Base-by-base conservation (phyloP, 2,797 vertebrate genomes). In the Botia almorhae region DNA sequence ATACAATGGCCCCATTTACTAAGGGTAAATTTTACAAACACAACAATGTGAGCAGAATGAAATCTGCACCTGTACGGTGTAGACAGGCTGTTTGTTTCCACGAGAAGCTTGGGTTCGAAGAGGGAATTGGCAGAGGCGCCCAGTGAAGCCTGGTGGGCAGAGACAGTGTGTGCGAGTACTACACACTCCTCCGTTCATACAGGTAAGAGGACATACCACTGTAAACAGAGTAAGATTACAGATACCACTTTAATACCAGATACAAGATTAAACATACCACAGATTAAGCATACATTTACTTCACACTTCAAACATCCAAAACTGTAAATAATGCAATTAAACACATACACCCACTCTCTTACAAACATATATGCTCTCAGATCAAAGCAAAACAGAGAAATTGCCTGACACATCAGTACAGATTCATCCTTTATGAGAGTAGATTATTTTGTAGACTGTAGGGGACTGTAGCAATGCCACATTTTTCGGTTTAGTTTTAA, bases 201-300 rank as follows among this genome's bases (percentile, higher is more conserved):
- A 98, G 16, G 96, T 96, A 81, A 97, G 91, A 16, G 96, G 96
- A 85, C 96, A 98, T 85, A 98, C 96, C 86, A 98, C 96, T 96
- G 91, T 0, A 46, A 77, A 26, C 56, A 75, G 68, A 58, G 19
- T 63, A 2, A 63, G n/a, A 61, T 19, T 33, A 51, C 56, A 50
- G 26, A n/a, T n/a, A n/a, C n/a, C n/a, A n/a, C n/a, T n/a, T n/a
- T n/a, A n/a, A n/a, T n/a, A n/a, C n/a, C n/a, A n/a, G n/a, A n/a
- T n/a, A n/a, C n/a, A n/a, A 36, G 26, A 72, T 55, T 56, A 43
- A 21, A 7, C 19, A 58, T 8, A 14, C 6, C 33, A 33, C 33
- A 33, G 33, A 33, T 33, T 3, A 33, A 33, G 33, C 33, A 33
- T 33, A 23, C 58, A 23, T 1, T 1, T 51, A 10, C 21, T 46